Conservation (phyloP, 2,797 vertebrate genomes). For the Onychomys torridus region DNA sequence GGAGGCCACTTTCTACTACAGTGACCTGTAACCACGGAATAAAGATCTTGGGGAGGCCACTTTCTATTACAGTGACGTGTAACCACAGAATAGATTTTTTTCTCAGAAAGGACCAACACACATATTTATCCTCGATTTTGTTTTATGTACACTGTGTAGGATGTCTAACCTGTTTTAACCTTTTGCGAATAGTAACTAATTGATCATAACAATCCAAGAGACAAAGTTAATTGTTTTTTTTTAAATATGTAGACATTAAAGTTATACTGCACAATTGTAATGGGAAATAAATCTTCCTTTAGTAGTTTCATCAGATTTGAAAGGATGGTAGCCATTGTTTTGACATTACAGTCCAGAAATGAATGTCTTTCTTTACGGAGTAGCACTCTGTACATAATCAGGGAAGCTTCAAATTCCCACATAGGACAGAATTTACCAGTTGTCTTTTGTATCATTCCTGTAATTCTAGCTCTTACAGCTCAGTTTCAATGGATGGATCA, state of each 20-base stretch:
- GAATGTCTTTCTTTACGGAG: background rate
- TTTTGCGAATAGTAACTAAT: slow-evolving; percentile 66
- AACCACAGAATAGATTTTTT: background rate
- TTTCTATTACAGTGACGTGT: background rate
- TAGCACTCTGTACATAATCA: background rate
- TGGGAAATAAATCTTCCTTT: slow-evolving; percentile 6
- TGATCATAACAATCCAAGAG: slow-evolving; percentile 69
- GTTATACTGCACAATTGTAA: background rate
- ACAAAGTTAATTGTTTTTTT: slow-evolving; percentile 64
- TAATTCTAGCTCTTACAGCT: background rate
- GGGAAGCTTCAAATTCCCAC: background rate
- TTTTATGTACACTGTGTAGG: slow-evolving; percentile 32
- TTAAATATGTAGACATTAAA: slow-evolving; percentile 44
- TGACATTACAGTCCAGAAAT: background rate
- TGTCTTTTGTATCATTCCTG: background rate
- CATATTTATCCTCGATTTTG: slow-evolving; percentile 46
- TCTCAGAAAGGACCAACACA: background rate
- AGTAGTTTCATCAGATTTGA: slow-evolving; percentile 31
- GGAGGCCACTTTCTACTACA: background rate
- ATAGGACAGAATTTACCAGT: background rate
- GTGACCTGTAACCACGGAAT: background rate
- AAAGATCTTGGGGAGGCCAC: background rate
- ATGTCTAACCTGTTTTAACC: slow-evolving; percentile 66
- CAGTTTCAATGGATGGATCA: background rate
- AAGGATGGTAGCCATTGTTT: background rate